phyloP scores from a whole-genome alignment of 2,797 vertebrate species.

The Myotis planiceps region DNA sequence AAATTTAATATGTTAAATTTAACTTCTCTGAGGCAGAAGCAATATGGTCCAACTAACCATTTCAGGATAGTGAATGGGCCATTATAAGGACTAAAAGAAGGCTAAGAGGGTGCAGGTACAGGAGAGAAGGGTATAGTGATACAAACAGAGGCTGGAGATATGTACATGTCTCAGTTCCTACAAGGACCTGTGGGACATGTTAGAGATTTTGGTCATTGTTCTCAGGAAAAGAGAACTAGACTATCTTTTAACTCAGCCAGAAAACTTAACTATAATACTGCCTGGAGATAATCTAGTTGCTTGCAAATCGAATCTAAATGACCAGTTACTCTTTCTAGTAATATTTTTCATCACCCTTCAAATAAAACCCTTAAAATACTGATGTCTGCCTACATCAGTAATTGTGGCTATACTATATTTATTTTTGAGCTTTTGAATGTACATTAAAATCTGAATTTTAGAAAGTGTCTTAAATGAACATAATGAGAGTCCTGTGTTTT shows the following conservation, averaged over 20 bases:
- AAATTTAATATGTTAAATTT: constrained; percentile 9
- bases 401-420: neutral
- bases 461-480: neutral
- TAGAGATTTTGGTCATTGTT: constrained; percentile 13
- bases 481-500: neutral
- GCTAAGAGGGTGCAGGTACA: neutral
- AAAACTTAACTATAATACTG: neutral
- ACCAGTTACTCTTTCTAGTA: neutral
- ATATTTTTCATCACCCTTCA: neutral
- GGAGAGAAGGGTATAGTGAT: neutral
- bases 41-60: neutral
- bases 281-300: neutral
- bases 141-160: neutral
- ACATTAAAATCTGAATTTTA: neutral
- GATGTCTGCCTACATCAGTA: neutral
- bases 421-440: neutral
- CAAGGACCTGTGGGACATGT: constrained; percentile 13
- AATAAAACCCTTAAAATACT: neutral
- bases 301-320: neutral
- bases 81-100: neutral
- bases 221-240: neutral
- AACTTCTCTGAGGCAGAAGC: neutral
- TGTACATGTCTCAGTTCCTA: neutral
- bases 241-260: neutral
- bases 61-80: neutral